Evolutionary conservation across 2,797 vertebrate genomes (phyloP).

Genomic region (Steatocranus sp.): DNA sequence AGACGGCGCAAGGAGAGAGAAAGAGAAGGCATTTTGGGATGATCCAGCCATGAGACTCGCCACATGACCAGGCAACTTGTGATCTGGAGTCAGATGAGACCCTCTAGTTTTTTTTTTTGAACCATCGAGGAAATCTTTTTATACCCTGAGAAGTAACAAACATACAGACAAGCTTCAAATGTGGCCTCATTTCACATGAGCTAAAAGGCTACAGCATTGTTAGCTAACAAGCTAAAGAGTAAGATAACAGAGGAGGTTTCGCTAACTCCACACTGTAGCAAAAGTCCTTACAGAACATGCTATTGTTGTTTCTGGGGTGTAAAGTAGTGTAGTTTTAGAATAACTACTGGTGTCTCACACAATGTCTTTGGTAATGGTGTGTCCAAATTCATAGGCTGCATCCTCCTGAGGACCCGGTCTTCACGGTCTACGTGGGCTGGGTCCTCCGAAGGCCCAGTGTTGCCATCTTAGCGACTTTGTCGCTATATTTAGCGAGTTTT

Average conservation of each 20-base stretch:
- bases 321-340: not conserved
- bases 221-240: not conserved
- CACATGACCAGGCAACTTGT: constrained; percentile 57
- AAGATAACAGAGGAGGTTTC: not conserved
- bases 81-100: constrained; percentile 22
- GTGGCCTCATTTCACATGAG: not conserved
- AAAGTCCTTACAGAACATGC: not conserved
- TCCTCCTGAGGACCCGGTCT: not conserved
- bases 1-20: not conserved
- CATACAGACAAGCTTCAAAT: not conserved
- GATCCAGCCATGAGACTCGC: constrained; percentile 8
- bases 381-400: not conserved
- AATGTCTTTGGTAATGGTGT: not conserved
- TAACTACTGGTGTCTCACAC: not conserved
- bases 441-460: not conserved
- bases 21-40: constrained; percentile 26
- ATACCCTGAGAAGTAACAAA: not conserved
- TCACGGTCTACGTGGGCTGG: not conserved
- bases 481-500: not conserved
- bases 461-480: not conserved
- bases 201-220: not conserved
- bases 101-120: not conserved
- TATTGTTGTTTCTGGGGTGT: not conserved
- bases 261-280: not conserved
- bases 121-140: not conserved